Base-by-base conservation (phyloP, 2,797 vertebrate species). In the Gambelia wislizenii region DNA sequence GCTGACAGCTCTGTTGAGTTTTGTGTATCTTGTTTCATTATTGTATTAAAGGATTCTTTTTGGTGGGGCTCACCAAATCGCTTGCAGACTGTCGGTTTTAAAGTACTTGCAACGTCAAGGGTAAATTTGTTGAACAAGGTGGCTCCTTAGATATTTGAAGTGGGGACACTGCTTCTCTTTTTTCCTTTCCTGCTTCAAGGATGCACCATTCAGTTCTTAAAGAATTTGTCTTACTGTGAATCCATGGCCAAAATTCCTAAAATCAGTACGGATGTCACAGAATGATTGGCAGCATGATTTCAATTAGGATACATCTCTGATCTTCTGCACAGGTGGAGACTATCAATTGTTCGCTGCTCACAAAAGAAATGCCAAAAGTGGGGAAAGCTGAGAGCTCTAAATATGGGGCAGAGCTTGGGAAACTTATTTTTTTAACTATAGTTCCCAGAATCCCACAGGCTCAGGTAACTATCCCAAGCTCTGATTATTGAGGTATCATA, bases 11-110 rank as follows among this genome's bases (percentile, higher is more conserved):
- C 83, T 91, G 87, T 91, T 89, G 74, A 91, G 84, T 85, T 77
- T 89, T 9, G 42, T 95, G 95, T 95, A 91, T 85, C 85, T 90
- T 84, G 86, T 95, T 87, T 92, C 90, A 94, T 83, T 90, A 84
- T 94, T 91, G 92, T 94, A 97, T 96, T 97, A 97, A 97, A 97
- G 93, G 93, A 95, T 96, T 93, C 93, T 89, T 95, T 92, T 86
- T 81, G 86, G 90, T 90, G 94, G 95, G 94, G 94, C 91, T 92
- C 76, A 5, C 27, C 10, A 44, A 78, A 89, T 91, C 87, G 67
- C 61, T 83, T 95, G 78, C 36, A 42, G 70, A 39, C 74, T 64
- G 36, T 87, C 74, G 54, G 64, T 83, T 67, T 83, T 83, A 59
- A 81, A 30, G n/a, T 61, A 6, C 9, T 61, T 52, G 86, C 8